Evolutionary conservation across 1,140 invertebrate species (phyloP).

Genomic region (Aradophagus sp.): DNA sequence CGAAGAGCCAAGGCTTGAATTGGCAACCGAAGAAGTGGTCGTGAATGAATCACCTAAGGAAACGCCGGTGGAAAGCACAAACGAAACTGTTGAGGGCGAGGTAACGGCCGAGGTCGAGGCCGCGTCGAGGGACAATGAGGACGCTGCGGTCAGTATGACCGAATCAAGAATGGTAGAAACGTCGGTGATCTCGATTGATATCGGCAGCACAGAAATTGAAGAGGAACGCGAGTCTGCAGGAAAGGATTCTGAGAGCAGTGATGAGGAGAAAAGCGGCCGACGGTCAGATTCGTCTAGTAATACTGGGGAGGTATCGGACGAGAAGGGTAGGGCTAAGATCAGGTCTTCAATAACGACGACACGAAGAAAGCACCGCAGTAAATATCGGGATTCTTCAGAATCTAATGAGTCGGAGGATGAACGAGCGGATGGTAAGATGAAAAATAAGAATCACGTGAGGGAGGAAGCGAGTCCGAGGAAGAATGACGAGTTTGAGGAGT

Average conservation of each 20-base stretch:
- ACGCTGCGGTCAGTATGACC: too few relatives aligned
- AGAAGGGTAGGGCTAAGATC: conserved; percentile 16
- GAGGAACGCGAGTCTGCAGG: not conserved
- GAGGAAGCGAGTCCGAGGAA: conserved; percentile 22
- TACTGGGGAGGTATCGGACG: conserved; percentile 41
- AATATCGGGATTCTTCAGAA: conserved; percentile 69
- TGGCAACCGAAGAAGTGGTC: too few relatives aligned
- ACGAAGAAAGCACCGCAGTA: conserved; percentile 66
- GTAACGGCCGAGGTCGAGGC: not conserved
- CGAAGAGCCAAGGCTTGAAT: not conserved
- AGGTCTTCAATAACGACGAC: conserved; percentile 43
- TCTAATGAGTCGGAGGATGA: conserved; percentile 69
- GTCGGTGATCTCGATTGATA: not conserved
- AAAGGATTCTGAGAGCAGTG: conserved; percentile 42
- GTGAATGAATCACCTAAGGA: too few relatives aligned
- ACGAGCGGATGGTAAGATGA: conserved; percentile 38
- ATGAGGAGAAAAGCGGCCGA: conserved; percentile 53
- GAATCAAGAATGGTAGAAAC: too few relatives aligned
- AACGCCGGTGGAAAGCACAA: too few relatives aligned
- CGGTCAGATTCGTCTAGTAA: conserved; percentile 60
- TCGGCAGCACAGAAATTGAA: not conserved
- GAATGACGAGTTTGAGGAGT: conserved; percentile 19
- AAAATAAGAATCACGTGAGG: conserved; percentile 39
- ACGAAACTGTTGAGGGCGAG: too few relatives aligned
- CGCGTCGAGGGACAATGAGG: not conserved